A percentile compares a stretch with the other conserved stretches of the same genome.
Conservation (phyloP, 2,113 vertebrate species). For the Passer montanus region DNA sequence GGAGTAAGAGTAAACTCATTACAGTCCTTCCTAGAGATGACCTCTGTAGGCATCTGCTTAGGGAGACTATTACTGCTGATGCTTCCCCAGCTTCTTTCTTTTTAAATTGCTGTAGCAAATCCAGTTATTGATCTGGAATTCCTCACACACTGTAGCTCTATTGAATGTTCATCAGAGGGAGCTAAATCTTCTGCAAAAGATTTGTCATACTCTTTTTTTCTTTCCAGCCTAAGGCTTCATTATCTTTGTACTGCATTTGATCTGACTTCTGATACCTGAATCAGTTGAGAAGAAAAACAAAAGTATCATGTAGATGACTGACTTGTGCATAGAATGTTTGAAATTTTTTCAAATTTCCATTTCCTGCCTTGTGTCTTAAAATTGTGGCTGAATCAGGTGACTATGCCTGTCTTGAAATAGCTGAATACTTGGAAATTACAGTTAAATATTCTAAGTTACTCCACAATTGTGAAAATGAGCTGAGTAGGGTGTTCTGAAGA, state of each 20-base stretch:
- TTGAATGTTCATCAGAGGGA: constrained; percentile 6
- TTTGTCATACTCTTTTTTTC: not conserved
- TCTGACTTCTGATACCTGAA: not conserved
- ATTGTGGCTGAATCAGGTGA: not conserved
- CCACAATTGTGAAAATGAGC: not conserved
- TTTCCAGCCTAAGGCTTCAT: not conserved
- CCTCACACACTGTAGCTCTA: not conserved
- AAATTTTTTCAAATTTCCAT: not conserved
- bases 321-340: not conserved
- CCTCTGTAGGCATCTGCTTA: not conserved
- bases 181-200: not conserved
- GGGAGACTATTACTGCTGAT: not conserved
- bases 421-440: not conserved
- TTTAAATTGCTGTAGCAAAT: constrained; percentile 11
- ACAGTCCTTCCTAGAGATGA: not conserved
- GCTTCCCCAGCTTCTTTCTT: not conserved
- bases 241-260: not conserved
- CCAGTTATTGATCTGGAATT: constrained; percentile 12
- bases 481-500: not conserved
- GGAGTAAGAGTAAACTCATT: constrained; percentile 4
- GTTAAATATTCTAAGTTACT: not conserved
- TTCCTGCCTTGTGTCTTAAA: not conserved
- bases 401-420: not conserved
- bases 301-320: not conserved
- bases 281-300: not conserved